A percentile compares a stretch with the other conserved stretches of the same genome.
Conservation (phyloP, 2,113 vertebrate species). For the Chloroceryle aenea region DNA sequence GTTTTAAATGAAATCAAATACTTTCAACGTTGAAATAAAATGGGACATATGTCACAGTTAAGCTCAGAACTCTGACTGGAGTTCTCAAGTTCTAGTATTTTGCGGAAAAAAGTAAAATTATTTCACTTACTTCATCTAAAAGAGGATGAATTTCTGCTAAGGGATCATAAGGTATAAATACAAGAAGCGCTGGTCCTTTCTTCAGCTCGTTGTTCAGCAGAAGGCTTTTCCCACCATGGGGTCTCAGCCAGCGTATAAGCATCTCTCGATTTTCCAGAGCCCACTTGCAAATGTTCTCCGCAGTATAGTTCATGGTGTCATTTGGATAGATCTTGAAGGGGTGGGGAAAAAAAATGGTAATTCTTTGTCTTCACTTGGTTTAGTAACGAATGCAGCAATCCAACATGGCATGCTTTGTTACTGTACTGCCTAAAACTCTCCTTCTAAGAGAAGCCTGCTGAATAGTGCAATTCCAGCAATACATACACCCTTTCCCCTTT, state of each 20-base stretch:
- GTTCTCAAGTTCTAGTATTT: background rate
- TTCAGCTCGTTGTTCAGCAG: slow-evolving; percentile 89
- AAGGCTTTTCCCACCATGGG: slow-evolving; percentile 91
- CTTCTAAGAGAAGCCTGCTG: too few species aligned
- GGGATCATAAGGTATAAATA: slow-evolving; percentile 91
- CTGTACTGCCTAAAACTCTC: background rate
- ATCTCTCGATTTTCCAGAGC: slow-evolving; percentile 87
- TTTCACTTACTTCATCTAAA: slow-evolving; percentile 86
- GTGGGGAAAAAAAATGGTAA: background rate
- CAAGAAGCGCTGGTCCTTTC: slow-evolving; percentile 92
- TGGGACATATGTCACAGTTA: background rate
- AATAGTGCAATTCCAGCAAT: too few species aligned
- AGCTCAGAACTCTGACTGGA: background rate
- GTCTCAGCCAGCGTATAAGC: slow-evolving; percentile 89
- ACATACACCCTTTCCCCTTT: background rate
- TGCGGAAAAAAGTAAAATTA: background rate
- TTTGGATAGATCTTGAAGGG: slow-evolving; percentile 86
- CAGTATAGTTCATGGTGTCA: slow-evolving; percentile 85
- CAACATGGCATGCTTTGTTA: background rate
- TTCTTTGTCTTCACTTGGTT: background rate
- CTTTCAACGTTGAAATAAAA: background rate
- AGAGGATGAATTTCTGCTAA: slow-evolving; percentile 78
- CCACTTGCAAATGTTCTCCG: slow-evolving; percentile 90
- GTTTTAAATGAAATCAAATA: background rate
- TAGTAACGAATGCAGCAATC: background rate